Evolutionary conservation across 2,113 vertebrate species (phyloP).

Genomic region (Grallaria varia): DNA sequence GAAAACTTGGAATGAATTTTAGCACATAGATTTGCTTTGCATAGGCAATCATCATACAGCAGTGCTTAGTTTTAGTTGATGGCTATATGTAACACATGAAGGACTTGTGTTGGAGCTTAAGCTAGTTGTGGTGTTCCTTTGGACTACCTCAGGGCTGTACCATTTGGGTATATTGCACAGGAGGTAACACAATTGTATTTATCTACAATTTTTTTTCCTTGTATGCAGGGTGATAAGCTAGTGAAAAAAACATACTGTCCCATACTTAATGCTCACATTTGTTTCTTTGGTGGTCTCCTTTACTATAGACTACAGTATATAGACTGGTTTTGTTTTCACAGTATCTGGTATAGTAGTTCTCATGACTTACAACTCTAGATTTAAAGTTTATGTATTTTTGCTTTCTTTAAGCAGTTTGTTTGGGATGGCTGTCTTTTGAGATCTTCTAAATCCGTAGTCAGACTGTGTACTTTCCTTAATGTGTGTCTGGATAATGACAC

Average conservation of each 20-base stretch:
- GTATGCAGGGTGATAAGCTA: neutral
- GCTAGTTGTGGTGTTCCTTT: neutral
- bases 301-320: too few species aligned
- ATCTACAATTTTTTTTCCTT: neutral
- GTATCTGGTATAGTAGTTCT: neutral
- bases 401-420: neutral
- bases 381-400: neutral
- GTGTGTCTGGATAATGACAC: neutral
- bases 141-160: neutral
- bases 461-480: neutral
- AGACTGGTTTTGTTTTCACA: neutral
- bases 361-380: neutral
- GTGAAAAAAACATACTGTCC: neutral
- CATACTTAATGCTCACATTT: slow-evolving; percentile 14
- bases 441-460: neutral
- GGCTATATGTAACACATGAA: fast-evolving
- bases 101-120: neutral
- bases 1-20: neutral
- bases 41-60: neutral
- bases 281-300: slow-evolving; percentile 9
- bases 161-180: neutral
- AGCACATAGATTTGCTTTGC: neutral
- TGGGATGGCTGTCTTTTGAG: neutral
- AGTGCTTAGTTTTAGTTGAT: neutral
- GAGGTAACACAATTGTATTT: neutral